Base-by-base conservation (phyloP, 2,888 invertebrate genomes). In the Cinara cedri region DNA sequence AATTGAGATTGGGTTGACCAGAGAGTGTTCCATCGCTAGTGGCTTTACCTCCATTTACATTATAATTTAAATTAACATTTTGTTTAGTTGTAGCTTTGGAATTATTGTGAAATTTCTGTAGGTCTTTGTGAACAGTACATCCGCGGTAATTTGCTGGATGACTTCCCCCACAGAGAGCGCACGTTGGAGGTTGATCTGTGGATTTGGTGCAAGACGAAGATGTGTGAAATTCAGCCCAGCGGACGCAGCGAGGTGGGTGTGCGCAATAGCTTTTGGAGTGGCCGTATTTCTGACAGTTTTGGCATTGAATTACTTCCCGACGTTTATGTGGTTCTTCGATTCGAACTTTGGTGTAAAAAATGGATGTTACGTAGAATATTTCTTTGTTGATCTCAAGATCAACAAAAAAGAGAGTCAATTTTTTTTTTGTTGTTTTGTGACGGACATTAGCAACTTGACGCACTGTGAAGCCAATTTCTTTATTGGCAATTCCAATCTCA, bases 11-110 rank as follows among this genome's bases (percentile, higher is more conserved):
- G n/a, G 49, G 66, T 66, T 66, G 66, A 66, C 9, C 49, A 66
- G 66, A 66, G 66, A 49, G 66, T 66, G 66, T 66, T 49, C 66
- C 66, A 66, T 66, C 66, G 66, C 49, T 66, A 66, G 66, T 49
- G 24, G 10, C 24, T 66, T 66, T 66, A 66, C 66, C 66, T 46
- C 66, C 49, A 49, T 66, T 49, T 66, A 66, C 66, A 49, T 66
- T 44, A 65, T 65, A 46, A 46, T 68, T 51, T 68, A 68, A 26
- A 49, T 46, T 66, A 66, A 24, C 24, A 66, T 66, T 66, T 66
- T 66, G 46, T 24, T 49, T 49, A 49, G 26, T 51, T 51, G 51
- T 51, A n/a, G 16, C 16, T 68, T 51, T 68, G 49, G 51, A 49
- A 68, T 51, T 68, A n/a, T 51, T 68, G n/a, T 68, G 51, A 68